Conservation (phyloP, 2,888 invertebrate species). For the Elegia similella region DNA sequence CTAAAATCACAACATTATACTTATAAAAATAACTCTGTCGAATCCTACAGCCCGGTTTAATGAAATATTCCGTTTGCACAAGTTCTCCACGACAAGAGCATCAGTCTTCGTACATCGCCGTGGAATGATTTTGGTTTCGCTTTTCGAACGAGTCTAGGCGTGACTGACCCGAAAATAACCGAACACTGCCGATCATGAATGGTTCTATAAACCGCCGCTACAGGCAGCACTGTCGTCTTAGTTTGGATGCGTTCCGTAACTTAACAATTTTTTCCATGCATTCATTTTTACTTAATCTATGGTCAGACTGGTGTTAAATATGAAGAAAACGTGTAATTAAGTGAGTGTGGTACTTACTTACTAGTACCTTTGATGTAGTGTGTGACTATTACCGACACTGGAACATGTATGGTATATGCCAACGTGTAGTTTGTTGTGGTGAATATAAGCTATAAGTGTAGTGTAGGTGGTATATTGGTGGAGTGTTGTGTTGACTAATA, state of each 20-base stretch:
- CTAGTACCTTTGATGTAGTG: too few species aligned
- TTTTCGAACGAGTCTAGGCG: conserved; percentile 81
- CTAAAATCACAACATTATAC: conserved; percentile 71
- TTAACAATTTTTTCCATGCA: neutral
- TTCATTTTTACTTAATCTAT: neutral
- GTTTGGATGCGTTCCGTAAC: conserved; percentile 33
- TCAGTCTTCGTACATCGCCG: conserved; percentile 78
- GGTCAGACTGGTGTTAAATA: too few species aligned
- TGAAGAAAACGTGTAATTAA: too few species aligned
- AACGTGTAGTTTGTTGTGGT: too few species aligned
- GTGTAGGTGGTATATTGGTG: too few species aligned
- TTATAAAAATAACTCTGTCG: conserved; percentile 62
- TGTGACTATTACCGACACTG: too few species aligned
- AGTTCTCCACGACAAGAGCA: conserved; percentile 74
- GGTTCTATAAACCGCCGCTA: conserved; percentile 36
- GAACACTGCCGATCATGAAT: conserved; percentile 55
- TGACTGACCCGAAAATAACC: conserved; percentile 73
- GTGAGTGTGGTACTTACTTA: too few species aligned
- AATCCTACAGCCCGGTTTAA: conserved; percentile 65
- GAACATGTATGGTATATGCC: too few species aligned
- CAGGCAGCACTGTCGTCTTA: conserved; percentile 45
- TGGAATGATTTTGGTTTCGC: conserved; percentile 78
- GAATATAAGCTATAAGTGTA: too few species aligned
- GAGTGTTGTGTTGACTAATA: too few species aligned
- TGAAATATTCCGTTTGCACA: conserved; percentile 71